These are phyloP conservation scores for Iguana delicatissima DNA, from an alignment of 2,797 vertebrate genomes.

Conservation along the genomic window DNA sequence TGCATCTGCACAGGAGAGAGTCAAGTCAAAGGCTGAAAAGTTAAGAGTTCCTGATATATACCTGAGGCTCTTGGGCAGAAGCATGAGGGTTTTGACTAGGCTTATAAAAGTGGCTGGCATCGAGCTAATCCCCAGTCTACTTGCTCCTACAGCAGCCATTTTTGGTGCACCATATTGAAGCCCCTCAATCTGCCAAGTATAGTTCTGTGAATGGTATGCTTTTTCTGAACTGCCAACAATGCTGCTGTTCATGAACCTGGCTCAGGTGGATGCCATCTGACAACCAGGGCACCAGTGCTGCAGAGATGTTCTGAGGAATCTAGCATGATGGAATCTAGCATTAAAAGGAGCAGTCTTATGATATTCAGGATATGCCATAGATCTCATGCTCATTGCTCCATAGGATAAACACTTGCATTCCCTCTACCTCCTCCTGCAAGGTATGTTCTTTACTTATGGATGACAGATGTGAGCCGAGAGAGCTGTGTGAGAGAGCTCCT, in stretches of 20 bases:
- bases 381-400: slow-evolving; percentile 15
- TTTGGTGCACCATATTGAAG: background rate
- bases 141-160: background rate
- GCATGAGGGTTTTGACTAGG: background rate
- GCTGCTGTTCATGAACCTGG: background rate
- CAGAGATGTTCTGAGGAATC: slow-evolving; percentile 30
- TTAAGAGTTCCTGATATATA: background rate
- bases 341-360: background rate
- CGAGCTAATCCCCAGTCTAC: background rate
- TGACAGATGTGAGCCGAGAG: background rate
- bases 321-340: slow-evolving; percentile 23
- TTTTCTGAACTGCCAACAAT: slow-evolving; percentile 13
- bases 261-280: slow-evolving; percentile 22
- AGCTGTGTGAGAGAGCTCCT: background rate
- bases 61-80: background rate
- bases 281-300: background rate
- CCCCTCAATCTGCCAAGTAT: background rate
- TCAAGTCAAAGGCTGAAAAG: too few relatives aligned
- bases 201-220: background rate
- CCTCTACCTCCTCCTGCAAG: background rate
- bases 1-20: too few relatives aligned
- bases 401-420: slow-evolving; percentile 22
- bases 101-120: background rate
- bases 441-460: slow-evolving; percentile 10
- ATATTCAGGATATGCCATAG: slow-evolving; percentile 9